Conservation (phyloP, 1,140 invertebrate species). For the Gryon sp. region DNA sequence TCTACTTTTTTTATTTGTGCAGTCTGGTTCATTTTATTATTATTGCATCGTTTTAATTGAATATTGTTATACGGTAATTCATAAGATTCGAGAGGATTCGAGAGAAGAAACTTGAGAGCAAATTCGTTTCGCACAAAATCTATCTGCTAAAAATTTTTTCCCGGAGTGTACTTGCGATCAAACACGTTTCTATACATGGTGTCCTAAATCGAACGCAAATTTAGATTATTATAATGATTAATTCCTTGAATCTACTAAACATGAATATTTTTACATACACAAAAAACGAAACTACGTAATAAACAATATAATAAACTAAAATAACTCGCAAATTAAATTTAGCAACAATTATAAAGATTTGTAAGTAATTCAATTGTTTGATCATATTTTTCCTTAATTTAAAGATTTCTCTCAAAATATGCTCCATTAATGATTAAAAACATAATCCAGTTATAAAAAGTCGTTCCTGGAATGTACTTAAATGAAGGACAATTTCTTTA, state of each 20-base stretch:
- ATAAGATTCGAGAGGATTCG: too few relatives aligned
- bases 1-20: too few relatives aligned
- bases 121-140: background rate
- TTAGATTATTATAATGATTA: too few relatives aligned
- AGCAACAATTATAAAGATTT: too few relatives aligned
- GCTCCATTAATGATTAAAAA: conserved; percentile 54
- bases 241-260: too few relatives aligned
- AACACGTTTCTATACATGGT: conserved; percentile 56
- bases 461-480: conserved; percentile 47
- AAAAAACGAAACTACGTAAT: background rate
- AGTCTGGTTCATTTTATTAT: too few relatives aligned
- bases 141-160: conserved; percentile 33
- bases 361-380: too few relatives aligned
- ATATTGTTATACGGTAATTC: too few relatives aligned
- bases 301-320: too few relatives aligned
- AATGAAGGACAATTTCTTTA: conserved; percentile 53
- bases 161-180: conserved; percentile 45
- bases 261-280: background rate
- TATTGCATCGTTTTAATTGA: too few relatives aligned
- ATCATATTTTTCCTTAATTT: too few relatives aligned
- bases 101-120: background rate
- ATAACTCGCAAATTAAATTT: conserved; percentile 4
- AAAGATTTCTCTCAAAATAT: conserved; percentile 51
- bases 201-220: conserved; percentile 30
- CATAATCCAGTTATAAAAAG: conserved; percentile 40